Evolutionary conservation across 2,797 vertebrate species (phyloP).

Genomic region (Ciconia nigra): DNA sequence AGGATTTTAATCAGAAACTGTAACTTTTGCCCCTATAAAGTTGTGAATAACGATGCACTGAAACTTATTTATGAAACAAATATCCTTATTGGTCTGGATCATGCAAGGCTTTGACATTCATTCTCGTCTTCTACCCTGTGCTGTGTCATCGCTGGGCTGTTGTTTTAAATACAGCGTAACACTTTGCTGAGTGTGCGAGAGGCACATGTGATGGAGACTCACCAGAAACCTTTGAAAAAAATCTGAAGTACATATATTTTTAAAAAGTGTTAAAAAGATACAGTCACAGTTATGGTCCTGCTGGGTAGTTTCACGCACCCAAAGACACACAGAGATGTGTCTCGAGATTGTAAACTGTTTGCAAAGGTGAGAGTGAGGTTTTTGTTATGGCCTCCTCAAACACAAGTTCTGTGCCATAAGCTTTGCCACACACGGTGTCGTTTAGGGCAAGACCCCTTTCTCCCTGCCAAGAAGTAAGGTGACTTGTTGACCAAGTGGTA

Average conservation of each 20-base stretch:
- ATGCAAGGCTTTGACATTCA: not conserved
- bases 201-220: not conserved
- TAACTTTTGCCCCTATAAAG: not conserved
- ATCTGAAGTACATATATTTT: not conserved
- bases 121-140: not conserved
- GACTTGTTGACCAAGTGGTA: not conserved
- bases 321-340: not conserved
- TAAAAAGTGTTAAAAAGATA: not conserved
- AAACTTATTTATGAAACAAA: not conserved
- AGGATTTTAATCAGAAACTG: slow-evolving; percentile 2
- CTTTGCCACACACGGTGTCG: not conserved
- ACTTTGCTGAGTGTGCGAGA: not conserved
- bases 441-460: not conserved
- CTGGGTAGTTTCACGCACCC: not conserved
- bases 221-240: not conserved
- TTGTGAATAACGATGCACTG: not conserved
- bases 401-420: not conserved
- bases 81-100: not conserved
- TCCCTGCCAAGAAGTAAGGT: not conserved
- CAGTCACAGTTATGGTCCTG: not conserved
- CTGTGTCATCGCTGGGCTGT: not conserved
- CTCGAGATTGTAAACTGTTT: not conserved
- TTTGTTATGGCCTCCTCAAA: not conserved
- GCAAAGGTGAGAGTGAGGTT: not conserved
- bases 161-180: not conserved